Conservation (phyloP, 2,797 vertebrate species). For the Phylloscopus collybita region DNA sequence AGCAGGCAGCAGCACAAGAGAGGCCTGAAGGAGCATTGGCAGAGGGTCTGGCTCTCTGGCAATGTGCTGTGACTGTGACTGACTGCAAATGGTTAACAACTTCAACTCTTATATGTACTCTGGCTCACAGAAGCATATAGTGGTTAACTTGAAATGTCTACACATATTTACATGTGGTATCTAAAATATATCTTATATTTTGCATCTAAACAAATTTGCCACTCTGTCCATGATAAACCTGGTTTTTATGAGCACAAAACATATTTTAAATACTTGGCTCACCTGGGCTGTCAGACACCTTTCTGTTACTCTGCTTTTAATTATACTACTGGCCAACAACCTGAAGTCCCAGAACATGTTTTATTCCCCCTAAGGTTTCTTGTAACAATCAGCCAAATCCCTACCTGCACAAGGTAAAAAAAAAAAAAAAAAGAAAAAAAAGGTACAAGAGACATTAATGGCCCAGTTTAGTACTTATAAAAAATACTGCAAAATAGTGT, state of each 20-base stretch:
- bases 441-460: not conserved
- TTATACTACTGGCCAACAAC: not conserved
- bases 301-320: not conserved
- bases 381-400: not conserved
- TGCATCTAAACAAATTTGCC: not conserved
- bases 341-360: not conserved
- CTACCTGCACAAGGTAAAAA: rapidly evolving
- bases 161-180: not conserved
- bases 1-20: not conserved
- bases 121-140: not conserved
- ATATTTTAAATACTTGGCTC: not conserved
- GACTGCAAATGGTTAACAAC: not conserved
- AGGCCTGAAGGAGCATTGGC: not conserved
- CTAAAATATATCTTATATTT: not conserved
- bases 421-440: not conserved
- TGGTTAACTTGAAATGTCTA: not conserved
- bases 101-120: not conserved
- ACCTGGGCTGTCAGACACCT: not conserved
- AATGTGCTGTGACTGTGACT: not conserved
- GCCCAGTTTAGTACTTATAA: not conserved
- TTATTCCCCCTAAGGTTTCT: not conserved
- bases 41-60: not conserved
- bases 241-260: not conserved
- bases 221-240: not conserved
- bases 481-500: not conserved